phyloP scores from a whole-genome alignment of 92 coral and sea anemone species.

The Actinostola sp. region DNA sequence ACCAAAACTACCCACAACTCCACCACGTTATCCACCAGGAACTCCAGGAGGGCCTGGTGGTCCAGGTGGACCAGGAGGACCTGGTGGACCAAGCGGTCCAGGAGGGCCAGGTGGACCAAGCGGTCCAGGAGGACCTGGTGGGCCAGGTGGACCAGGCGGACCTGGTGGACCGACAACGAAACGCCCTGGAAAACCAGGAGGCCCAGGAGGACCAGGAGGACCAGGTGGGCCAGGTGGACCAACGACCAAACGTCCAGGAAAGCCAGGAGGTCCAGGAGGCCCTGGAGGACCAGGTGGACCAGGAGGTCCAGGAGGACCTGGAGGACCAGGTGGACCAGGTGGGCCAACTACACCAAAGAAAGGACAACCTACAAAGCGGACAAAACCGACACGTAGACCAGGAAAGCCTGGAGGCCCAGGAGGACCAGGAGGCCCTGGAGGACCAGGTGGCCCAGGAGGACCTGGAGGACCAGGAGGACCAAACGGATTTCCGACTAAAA shows the following conservation, averaged over 20 bases:
- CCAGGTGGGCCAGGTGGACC: constrained; percentile 77
- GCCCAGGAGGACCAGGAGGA: constrained; percentile 67
- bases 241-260: constrained; percentile 57
- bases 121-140: constrained; percentile 79
- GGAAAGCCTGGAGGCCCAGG: constrained; percentile 72
- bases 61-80: constrained; percentile 73
- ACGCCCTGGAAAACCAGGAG: constrained; percentile 73
- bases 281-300: constrained; percentile 92
- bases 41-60: constrained; percentile 83
- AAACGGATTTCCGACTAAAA: constrained; percentile 42
- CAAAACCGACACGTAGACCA: constrained; percentile 50
- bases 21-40: constrained; percentile 75
- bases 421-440: constrained; percentile 64
- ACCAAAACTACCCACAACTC: constrained; percentile 70
- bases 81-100: constrained; percentile 73
- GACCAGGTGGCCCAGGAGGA: constrained; percentile 74
- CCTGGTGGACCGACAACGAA: constrained; percentile 81
- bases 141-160: constrained; percentile 73
- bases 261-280: constrained; percentile 80
- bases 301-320: constrained; percentile 88
- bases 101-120: constrained; percentile 74
- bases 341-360: constrained; percentile 37
- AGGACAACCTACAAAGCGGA: constrained; percentile 34
- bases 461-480: constrained; percentile 76
- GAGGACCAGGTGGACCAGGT: constrained; percentile 78